A percentile compares a stretch with the other conserved stretches of the same genome.
Evolutionary conservation across 2,888 invertebrate genomes (phyloP).

Genomic region (Tenthredo distinguenda): DNA sequence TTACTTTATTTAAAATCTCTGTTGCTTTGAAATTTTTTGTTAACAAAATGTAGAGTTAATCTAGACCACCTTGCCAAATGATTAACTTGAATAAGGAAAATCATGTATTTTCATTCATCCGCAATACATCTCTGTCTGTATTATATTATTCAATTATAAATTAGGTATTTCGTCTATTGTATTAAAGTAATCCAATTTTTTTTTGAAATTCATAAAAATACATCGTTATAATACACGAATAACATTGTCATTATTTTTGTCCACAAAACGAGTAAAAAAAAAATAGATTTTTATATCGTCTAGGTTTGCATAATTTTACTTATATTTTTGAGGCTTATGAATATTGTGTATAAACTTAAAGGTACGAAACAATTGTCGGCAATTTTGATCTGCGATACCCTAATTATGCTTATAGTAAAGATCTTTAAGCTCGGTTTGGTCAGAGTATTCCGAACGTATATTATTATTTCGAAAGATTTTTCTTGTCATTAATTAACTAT

Average conservation of each 20-base stretch:
- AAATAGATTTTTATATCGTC: not conserved
- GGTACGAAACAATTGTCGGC: not conserved
- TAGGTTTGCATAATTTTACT: not conserved
- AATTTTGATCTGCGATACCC: not conserved
- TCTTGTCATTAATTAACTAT: not conserved
- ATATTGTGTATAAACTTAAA: not conserved
- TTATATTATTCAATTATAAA: not conserved
- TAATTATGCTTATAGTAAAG: not conserved
- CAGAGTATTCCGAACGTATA: not conserved
- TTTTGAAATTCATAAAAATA: not conserved
- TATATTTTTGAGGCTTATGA: not conserved
- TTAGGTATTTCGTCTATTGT: not conserved
- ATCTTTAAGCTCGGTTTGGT: not conserved
- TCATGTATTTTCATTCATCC: not conserved
- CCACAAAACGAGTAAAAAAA: not conserved
- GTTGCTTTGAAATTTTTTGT: not conserved
- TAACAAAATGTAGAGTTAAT: not conserved
- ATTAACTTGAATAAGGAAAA: not conserved
- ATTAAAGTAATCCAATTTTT: not conserved
- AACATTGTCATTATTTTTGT: not conserved
- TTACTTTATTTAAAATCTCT: conserved; percentile 7
- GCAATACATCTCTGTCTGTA: not conserved
- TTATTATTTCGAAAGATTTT: not conserved
- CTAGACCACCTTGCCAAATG: not conserved
- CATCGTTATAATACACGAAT: not conserved